These are phyloP conservation scores for Drosophila neonasuta DNA, from an alignment of 2,888 invertebrate species.

Conservation along the genomic window DNA sequence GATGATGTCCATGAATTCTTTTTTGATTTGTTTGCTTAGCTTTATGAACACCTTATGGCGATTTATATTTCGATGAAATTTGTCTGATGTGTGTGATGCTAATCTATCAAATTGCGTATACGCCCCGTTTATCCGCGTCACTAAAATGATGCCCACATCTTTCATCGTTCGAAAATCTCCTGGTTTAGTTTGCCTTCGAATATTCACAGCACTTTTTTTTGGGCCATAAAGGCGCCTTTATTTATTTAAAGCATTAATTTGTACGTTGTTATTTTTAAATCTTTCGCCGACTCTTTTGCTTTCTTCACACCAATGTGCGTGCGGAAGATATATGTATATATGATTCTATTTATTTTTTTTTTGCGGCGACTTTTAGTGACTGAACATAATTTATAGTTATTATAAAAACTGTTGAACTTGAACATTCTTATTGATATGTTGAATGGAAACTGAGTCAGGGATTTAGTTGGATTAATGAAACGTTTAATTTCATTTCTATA, in stretches of 20 bases:
- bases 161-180: conserved; percentile 11
- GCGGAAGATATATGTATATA: conserved; percentile 18
- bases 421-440: conserved; percentile 32
- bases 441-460: conserved; percentile 8
- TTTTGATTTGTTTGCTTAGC: conserved; percentile 26
- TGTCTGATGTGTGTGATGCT: conserved; percentile 39
- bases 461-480: not conserved
- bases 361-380: conserved; percentile 68
- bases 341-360: conserved; percentile 19
- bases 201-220: conserved; percentile 34
- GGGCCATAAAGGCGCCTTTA: conserved; percentile 48
- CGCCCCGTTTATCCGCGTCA: conserved; percentile 54
- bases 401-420: conserved; percentile 68
- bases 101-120: conserved; percentile 70
- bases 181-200: conserved; percentile 20
- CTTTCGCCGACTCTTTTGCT: not conserved
- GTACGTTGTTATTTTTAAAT: conserved; percentile 67
- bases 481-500: not conserved
- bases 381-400: conserved; percentile 67
- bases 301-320: conserved; percentile 4
- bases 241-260: conserved; percentile 74
- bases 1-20: conserved; percentile 22
- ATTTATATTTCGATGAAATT: conserved; percentile 2
- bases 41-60: conserved; percentile 35
- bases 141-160: conserved; percentile 13